phyloP scores from a whole-genome alignment of 2,888 invertebrate species.

The Operophtera brumata region DNA sequence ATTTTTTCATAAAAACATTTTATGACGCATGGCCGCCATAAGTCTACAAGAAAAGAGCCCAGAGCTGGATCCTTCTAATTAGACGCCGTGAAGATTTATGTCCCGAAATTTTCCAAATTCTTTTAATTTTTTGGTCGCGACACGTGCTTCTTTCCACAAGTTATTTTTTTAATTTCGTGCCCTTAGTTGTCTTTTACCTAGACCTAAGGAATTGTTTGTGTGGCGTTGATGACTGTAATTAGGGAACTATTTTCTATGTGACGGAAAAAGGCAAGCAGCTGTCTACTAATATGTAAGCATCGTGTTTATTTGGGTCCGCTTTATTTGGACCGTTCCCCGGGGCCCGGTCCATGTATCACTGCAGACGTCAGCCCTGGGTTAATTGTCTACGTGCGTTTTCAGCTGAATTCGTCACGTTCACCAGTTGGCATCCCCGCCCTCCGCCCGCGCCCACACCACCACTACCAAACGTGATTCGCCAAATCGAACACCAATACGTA shows the following conservation, averaged over 20 bases:
- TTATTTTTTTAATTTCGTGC: constrained; percentile 42
- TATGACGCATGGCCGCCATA: constrained; percentile 74
- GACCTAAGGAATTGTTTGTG: constrained; percentile 14
- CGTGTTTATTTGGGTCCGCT: constrained; percentile 60
- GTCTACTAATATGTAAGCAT: constrained; percentile 39
- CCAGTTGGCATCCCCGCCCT: constrained; percentile 39
- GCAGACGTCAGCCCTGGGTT: constrained; percentile 67
- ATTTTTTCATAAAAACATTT: constrained; percentile 69
- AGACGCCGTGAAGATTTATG: constrained; percentile 75
- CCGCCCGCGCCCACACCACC: constrained; percentile 30
- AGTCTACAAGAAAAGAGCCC: constrained; percentile 66
- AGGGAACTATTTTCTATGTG: constrained; percentile 42
- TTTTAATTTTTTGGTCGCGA: constrained; percentile 66
- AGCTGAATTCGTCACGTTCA: constrained; percentile 67
- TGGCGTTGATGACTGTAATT: constrained; percentile 20
- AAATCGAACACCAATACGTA: constrained; percentile 37
- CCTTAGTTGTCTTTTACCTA: constrained; percentile 31
- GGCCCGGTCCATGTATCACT: constrained; percentile 61
- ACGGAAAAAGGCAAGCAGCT: constrained; percentile 46
- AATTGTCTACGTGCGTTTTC: constrained; percentile 75
- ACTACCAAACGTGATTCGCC: constrained; percentile 50
- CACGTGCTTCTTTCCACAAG: constrained; percentile 54
- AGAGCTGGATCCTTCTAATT: constrained; percentile 72
- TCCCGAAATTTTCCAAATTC: constrained; percentile 68
- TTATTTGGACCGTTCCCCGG: constrained; percentile 53